Conservation (phyloP, 2,797 vertebrate species). For the Capromys pilorides region DNA sequence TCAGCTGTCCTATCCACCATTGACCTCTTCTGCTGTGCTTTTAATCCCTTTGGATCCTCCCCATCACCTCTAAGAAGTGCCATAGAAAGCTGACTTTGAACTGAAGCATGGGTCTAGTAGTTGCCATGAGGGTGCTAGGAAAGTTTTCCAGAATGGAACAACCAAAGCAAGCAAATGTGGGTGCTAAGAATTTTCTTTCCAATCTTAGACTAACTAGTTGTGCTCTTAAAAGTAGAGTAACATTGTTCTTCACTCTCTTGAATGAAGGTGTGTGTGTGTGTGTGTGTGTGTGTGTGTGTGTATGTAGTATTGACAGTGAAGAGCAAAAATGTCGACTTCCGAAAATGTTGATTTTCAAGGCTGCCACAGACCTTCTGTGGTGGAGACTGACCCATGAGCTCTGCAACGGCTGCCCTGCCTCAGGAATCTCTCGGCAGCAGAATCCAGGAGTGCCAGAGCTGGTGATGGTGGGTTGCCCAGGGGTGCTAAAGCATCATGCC, state of each 20-base stretch:
- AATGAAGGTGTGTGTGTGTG: not conserved
- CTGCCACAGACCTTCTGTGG: not conserved
- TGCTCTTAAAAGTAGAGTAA: not conserved
- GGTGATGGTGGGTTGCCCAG: rapidly evolving
- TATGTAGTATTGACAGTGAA: no score
- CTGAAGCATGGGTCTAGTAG: not conserved
- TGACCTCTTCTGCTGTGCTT: not conserved
- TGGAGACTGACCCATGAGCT: not conserved
- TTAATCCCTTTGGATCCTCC: not conserved
- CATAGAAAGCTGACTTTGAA: not conserved
- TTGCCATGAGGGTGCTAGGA: not conserved
- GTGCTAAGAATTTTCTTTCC: not conserved
- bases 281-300: rapidly evolving
- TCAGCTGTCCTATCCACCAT: not conserved
- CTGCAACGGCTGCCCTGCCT: not conserved
- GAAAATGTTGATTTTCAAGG: not conserved
- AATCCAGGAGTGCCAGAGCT: rapidly evolving
- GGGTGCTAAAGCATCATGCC: not conserved
- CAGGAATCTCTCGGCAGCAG: not conserved
- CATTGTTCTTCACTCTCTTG: not conserved
- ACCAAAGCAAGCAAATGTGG: not conserved
- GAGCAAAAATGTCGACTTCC: not conserved
- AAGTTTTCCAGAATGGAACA: not conserved
- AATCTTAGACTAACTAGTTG: not conserved
- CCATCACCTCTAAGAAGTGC: no score